Base-by-base conservation (phyloP, 2,888 invertebrate genomes). In the Hirudinaria manillensis region DNA sequence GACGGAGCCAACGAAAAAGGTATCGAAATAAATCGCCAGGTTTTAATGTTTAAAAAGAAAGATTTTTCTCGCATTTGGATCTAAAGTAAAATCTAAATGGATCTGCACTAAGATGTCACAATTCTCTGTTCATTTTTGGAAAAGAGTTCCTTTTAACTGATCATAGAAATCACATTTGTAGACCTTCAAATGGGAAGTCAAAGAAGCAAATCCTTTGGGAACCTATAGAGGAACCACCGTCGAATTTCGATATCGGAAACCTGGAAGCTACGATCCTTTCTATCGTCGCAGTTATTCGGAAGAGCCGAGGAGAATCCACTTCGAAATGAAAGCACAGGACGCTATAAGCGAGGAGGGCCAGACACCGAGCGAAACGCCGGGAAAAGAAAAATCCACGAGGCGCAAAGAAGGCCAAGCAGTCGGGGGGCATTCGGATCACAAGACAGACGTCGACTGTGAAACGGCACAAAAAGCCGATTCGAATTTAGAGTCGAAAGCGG, bases 281-380 rank as follows among this genome's bases (percentile, higher is more conserved):
- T 72, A 53, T 55, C 34, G 34, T 2, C 24, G 72, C 7, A 72
- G 72, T 36, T 72, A 53, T 29, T 72, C 72, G 55, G 72, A 72
- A 53, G 72, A 72, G 21, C 72, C 72, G 7, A 51, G 72, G n/a
- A 68, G 32, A 34, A 34, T 68, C 7, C 32, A 68, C n/a, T 36
- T 36, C 34, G 68, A 68, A 34, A 29, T 68, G 29, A 36, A 68
- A 36, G 36, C 61, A 1, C 61, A 61, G 61, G 61, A 61, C 10
- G 29, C 24, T 2, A 61, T 61, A 4, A 61, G 61, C 61, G 61
- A 61, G 29, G 61, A 61, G 21, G 24, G 24, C 3, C 24, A 27
- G 10, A 7, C 61, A 29, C 13, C 61, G 24, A 29, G 13, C 61
- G 6, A 61, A 16, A 61, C 24, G n/a, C 2, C 24, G 29, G 24